Base-by-base conservation (phyloP, 2,888 invertebrate genomes). In the Sphecodes monilicornis region DNA sequence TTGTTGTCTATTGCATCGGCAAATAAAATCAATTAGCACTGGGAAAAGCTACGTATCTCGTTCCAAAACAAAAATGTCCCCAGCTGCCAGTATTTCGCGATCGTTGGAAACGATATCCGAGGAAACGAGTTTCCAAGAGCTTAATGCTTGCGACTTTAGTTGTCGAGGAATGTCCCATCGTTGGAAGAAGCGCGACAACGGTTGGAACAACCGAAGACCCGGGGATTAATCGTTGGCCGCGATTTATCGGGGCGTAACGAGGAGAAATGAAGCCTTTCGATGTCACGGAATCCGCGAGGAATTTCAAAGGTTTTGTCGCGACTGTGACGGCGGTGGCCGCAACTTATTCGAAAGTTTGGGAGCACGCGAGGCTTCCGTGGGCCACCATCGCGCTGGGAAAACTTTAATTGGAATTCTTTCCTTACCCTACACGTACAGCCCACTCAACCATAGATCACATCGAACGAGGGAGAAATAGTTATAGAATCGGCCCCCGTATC, bases 381-480 rank as follows among this genome's bases (percentile, higher is more conserved):
- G 39, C 39, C 36, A 4, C 32, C 77, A 84, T 87, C 83, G 73
- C 54, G 11, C 43, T 4, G 68, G 39, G 46, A 71, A n/a, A 73
- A 68, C 76, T 90, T 87, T 89, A 89, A 89, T 89, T 90, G 89
- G 79, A 89, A 90, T 89, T 89, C 87, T 84, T 88, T 82, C 68
- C 46, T 74, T 76, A 50, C 74, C 77, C 64, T 29, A 8, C 39
- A n/a, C 29, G 70, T 50, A 39, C 32, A 43, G 8, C 39, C 43
- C 60, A 39, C 54, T 8, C 13, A 18, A 46, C n/a, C 76, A 36
- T 73, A 70, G 78, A 85, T 86, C 78, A 76, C 39, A 73, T 54
- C 64, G 36, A 57, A 57, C 43, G 39, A 29, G n/a, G 43, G 66
- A 54, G 66, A 82, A 69, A 64, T 74, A 82, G 54, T 78, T 76